Evolutionary conservation across 2,888 invertebrate genomes (phyloP).

Genomic region (Chymomyza amoena): DNA sequence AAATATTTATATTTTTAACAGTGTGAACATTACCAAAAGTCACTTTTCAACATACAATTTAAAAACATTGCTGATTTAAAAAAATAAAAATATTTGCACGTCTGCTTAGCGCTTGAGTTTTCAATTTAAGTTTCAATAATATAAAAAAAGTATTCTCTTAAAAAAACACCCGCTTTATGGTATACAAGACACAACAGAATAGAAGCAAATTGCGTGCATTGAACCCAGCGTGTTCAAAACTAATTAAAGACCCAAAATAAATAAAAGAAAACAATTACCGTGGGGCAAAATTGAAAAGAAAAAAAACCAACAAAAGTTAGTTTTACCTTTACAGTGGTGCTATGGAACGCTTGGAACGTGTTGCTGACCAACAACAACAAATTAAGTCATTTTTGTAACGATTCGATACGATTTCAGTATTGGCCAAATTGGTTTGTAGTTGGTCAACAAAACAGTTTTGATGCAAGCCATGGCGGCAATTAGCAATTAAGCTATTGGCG

Average conservation of each 20-base stretch:
- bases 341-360: constrained; percentile 28
- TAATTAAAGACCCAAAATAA: constrained; percentile 37
- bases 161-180: not conserved
- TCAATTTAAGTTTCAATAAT: too few species aligned
- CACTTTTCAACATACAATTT: too few species aligned
- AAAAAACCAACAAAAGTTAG: constrained; percentile 37
- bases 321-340: constrained; percentile 30
- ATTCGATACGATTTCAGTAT: constrained; percentile 33
- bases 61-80: too few species aligned
- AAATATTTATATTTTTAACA: too few species aligned
- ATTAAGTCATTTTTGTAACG: constrained; percentile 24
- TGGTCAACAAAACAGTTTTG: not conserved
- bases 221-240: constrained; percentile 35
- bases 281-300: not conserved
- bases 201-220: constrained; percentile 31
- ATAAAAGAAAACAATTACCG: constrained; percentile 6
- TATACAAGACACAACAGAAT: not conserved
- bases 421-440: constrained; percentile 6
- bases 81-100: too few species aligned
- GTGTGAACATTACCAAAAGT: too few species aligned
- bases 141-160: too few species aligned
- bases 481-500: constrained; percentile 17
- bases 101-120: too few species aligned
- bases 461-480: not conserved
- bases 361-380: constrained; percentile 27